A percentile compares a stretch with the other conserved stretches of the same genome.
phyloP scores from a whole-genome alignment of 64 coral and sea anemone species.

The Actinia equina region DNA sequence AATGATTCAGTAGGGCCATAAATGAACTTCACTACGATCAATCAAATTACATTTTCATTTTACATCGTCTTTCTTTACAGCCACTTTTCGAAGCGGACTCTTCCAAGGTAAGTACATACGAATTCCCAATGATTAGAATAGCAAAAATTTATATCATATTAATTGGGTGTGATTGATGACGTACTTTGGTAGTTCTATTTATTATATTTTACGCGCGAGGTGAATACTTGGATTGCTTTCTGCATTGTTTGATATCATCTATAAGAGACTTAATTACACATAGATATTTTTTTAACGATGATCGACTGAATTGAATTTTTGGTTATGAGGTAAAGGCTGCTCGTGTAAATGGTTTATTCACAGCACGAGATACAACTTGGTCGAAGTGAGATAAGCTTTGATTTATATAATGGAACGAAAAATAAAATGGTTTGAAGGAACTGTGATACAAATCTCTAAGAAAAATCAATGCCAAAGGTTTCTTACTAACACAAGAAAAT shows the following conservation, averaged over 20 bases:
- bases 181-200: neutral
- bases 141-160: neutral
- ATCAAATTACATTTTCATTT: no score
- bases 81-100: conserved; percentile 68
- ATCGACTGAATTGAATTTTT: neutral
- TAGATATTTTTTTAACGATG: neutral
- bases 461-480: neutral
- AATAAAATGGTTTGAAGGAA: neutral
- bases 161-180: neutral
- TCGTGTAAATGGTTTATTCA: neutral
- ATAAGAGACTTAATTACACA: neutral
- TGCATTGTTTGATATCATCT: neutral
- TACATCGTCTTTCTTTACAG: conserved; percentile 23
- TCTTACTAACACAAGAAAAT: no score
- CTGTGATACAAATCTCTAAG: neutral
- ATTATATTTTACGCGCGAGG: neutral
- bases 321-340: neutral
- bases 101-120: conserved; percentile 19
- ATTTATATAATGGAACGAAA: neutral
- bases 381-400: neutral
- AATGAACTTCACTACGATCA: neutral
- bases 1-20: neutral
- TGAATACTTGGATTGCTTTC: neutral
- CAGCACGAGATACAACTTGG: neutral
- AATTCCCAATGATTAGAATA: neutral